Conservation (phyloP, 2,888 invertebrate species). For the Pyralis farinalis region DNA sequence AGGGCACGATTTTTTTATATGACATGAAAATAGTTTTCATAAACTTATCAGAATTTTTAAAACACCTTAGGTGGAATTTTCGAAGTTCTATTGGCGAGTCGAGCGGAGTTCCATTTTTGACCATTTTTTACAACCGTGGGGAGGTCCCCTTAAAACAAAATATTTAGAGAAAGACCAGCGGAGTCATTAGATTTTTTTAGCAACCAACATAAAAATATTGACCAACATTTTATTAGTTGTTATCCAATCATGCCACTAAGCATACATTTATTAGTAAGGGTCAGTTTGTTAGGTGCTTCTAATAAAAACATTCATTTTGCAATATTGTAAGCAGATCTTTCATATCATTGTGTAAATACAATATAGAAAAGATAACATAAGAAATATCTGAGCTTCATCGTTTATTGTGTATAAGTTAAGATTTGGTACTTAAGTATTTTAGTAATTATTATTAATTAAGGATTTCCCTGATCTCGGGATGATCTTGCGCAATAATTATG, state of each 20-base stretch:
- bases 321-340: conserved; percentile 50
- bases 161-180: too few species aligned
- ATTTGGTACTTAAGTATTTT: conserved; percentile 66
- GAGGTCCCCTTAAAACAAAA: too few species aligned
- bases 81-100: too few species aligned
- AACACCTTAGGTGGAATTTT: too few species aligned
- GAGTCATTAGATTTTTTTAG: too few species aligned
- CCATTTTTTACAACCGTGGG: too few species aligned
- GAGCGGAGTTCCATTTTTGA: too few species aligned
- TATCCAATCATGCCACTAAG: not conserved
- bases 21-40: too few species aligned
- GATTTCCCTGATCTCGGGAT: conserved; percentile 53
- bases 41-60: too few species aligned
- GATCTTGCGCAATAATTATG: conserved; percentile 78
- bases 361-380: conserved; percentile 61
- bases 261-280: conserved; percentile 12
- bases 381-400: conserved; percentile 79
- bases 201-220: too few species aligned
- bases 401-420: conserved; percentile 69
- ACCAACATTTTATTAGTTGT: too few species aligned
- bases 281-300: conserved; percentile 57
- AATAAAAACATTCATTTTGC: conserved; percentile 51
- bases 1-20: too few species aligned
- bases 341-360: conserved; percentile 77
- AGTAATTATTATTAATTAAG: conserved; percentile 54